phyloP scores from a whole-genome alignment of 23 tunicate species.

The Aplidium turbinatum region DNA sequence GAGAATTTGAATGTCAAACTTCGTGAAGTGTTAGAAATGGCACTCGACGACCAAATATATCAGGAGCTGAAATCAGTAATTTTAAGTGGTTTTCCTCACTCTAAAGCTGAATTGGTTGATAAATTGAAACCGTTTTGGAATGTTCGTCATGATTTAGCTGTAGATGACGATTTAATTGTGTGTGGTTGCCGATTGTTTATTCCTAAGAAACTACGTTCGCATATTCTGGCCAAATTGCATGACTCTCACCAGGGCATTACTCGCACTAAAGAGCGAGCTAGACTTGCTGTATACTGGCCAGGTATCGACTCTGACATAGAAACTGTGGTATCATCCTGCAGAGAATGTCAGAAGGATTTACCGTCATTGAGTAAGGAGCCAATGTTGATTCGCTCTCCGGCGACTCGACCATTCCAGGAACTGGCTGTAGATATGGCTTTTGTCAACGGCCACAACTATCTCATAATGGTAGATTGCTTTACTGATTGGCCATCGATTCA shows the following conservation, averaged over 20 bases:
- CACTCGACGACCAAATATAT: neutral
- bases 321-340: neutral
- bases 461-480: neutral
- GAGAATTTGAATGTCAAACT: neutral
- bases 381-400: neutral
- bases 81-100: neutral
- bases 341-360: too few relatives aligned
- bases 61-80: neutral
- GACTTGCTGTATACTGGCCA: conserved; percentile 19
- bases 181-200: neutral
- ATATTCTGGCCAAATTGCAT: neutral
- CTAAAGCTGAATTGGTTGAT: conserved; percentile 7
- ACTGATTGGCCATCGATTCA: conserved; percentile 13
- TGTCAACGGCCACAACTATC: neutral
- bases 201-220: neutral
- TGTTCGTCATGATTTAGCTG: conserved; percentile 9
- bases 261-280: conserved; percentile 8
- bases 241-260: too few relatives aligned
- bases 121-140: conserved; percentile 1
- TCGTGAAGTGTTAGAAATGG: neutral
- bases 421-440: neutral
- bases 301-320: conserved; percentile 8
- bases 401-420: conserved; percentile 8
- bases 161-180: conserved; percentile 10
- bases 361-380: too few relatives aligned